A percentile compares a stretch with the other conserved stretches of the same genome.
These are phyloP conservation scores for Pristionchus japonicus DNA, from an alignment of 2,888 invertebrate species.

Conservation along the genomic window DNA sequence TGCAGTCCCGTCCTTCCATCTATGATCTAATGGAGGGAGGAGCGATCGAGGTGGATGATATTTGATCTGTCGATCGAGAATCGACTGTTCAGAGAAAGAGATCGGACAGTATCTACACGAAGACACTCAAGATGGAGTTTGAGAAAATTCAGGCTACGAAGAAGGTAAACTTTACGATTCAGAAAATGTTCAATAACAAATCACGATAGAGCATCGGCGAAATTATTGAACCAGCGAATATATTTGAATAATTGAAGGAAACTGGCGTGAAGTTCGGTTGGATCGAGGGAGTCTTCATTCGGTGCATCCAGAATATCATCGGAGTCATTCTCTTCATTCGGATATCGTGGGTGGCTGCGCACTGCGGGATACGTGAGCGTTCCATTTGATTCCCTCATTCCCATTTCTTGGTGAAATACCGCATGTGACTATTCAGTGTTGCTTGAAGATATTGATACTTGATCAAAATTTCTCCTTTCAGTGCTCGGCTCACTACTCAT, in stretches of 20 bases:
- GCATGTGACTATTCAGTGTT: background rate
- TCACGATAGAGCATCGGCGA: too few relatives aligned
- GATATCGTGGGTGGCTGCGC: constrained; percentile 85
- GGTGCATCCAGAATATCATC: constrained; percentile 94
- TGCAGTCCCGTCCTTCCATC: background rate
- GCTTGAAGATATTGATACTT: background rate
- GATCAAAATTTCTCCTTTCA: background rate
- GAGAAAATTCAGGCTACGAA: background rate
- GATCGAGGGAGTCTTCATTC: constrained; percentile 90
- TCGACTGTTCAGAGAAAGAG: background rate
- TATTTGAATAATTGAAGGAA: too few relatives aligned
- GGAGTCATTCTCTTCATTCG: constrained; percentile 98
- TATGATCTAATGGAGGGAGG: constrained; percentile 30
- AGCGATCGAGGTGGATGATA: background rate
- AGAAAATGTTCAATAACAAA: too few relatives aligned
- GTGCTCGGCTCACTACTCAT: constrained; percentile 49
- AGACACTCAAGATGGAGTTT: background rate
- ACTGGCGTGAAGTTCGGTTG: constrained; percentile 84
- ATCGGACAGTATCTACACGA: constrained; percentile 24
- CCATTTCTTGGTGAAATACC: background rate
- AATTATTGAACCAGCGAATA: too few relatives aligned
- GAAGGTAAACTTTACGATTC: background rate
- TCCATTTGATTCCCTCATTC: background rate
- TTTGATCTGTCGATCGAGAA: background rate
- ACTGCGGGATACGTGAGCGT: constrained; percentile 44